phyloP scores from a whole-genome alignment of 2,113 vertebrate species.

The Lophura nycthemera region DNA sequence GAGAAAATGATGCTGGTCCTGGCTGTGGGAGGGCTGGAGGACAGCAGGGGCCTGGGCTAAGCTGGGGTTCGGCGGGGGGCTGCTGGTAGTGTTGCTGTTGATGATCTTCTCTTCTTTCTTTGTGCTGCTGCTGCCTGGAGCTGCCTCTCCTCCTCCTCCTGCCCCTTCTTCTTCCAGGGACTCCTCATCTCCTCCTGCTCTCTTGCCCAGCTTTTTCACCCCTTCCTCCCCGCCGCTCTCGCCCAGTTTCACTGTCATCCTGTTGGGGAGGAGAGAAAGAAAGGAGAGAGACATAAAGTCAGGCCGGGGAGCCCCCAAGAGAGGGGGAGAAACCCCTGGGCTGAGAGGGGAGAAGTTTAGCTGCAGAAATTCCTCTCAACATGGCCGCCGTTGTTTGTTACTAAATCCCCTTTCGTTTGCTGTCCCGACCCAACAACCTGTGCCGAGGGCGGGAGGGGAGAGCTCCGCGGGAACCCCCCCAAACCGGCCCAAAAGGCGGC shows the following conservation, averaged over 20 bases:
- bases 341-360: conserved; percentile 74
- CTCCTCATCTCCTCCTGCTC: conserved; percentile 90
- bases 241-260: conserved; percentile 96
- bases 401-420: conserved; percentile 89
- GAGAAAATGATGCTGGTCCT: conserved; percentile 99
- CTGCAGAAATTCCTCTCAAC: conserved; percentile 90
- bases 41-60: conserved; percentile 75
- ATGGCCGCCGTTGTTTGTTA: conserved; percentile 99
- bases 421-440: conserved; percentile 91
- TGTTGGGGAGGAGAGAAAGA: conserved; percentile 80
- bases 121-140: conserved; percentile 79
- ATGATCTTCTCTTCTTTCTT: conserved; percentile 74
- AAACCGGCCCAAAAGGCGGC: background rate
- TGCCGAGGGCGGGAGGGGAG: conserved; percentile 46
- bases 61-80: conserved; percentile 44
- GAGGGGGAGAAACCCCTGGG: conserved; percentile 59
- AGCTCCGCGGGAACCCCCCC: background rate
- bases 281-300: conserved; percentile 75
- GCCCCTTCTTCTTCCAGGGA: conserved; percentile 89
- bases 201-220: conserved; percentile 89
- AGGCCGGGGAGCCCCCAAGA: background rate
- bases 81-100: conserved; percentile 54
- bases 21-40: conserved; percentile 80
- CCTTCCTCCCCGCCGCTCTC: conserved; percentile 90
- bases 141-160: conserved; percentile 89